A percentile compares a stretch with the other conserved stretches of the same genome.
Evolutionary conservation across 2,888 invertebrate genomes (phyloP).

Genomic region (Allacma fusca): DNA sequence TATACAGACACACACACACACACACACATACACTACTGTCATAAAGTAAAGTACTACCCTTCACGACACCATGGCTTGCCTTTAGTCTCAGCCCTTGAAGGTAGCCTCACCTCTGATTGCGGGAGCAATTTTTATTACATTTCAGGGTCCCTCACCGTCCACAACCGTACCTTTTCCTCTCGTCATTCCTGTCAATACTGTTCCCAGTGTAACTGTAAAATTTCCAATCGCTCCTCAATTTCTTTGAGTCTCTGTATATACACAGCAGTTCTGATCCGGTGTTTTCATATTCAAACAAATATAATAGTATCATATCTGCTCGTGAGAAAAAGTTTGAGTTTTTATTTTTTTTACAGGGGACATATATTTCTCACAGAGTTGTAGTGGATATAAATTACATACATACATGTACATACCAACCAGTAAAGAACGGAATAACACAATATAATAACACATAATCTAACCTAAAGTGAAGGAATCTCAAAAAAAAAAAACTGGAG

Average conservation of each 20-base stretch:
- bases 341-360: too few relatives aligned
- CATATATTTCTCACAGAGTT: background rate
- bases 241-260: slow-evolving; percentile 20
- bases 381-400: background rate
- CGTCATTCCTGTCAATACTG: background rate
- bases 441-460: too few relatives aligned
- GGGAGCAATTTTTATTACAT: slow-evolving; percentile 6
- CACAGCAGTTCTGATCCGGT: background rate
- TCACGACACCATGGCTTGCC: background rate
- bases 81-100: background rate
- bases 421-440: too few relatives aligned
- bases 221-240: too few relatives aligned
- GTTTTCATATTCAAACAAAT: too few relatives aligned
- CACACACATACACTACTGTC: too few relatives aligned
- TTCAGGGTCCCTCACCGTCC: background rate
- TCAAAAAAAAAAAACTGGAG: background rate
- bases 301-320: background rate
- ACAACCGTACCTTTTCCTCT: too few relatives aligned
- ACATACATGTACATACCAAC: too few relatives aligned
- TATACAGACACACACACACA: too few relatives aligned
- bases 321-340: too few relatives aligned
- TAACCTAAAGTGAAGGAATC: background rate
- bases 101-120: background rate
- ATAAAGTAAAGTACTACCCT: too few relatives aligned
- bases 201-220: too few relatives aligned